Conservation (phyloP, 2,113 vertebrate genomes). For the Solenodon paradoxus region DNA sequence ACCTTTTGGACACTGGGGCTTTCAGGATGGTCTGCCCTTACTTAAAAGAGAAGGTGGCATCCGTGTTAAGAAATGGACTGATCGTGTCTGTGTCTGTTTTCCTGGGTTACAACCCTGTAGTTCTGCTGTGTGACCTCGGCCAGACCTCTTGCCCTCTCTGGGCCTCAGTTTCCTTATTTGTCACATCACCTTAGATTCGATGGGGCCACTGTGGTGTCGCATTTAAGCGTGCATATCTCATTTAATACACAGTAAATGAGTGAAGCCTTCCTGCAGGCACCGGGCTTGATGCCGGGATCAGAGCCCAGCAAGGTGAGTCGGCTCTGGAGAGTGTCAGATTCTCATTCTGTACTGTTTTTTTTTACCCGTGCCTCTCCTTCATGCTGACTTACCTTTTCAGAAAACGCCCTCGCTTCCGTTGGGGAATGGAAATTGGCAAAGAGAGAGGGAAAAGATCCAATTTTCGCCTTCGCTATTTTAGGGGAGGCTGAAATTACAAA, state of each 20-base stretch:
- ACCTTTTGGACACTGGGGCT: not conserved
- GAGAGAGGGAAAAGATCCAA: constrained; percentile 37
- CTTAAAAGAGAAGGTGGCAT: not conserved
- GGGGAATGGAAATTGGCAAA: constrained; percentile 65
- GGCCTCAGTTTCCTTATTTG: constrained; percentile 7
- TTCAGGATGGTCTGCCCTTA: not conserved
- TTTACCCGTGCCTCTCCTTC: constrained; percentile 55
- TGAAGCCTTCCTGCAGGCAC: not conserved
- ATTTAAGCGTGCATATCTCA: not conserved
- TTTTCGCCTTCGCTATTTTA: constrained; percentile 64
- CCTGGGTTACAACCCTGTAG: not conserved
- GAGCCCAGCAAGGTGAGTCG: too few species aligned
- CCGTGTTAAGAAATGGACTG: not conserved
- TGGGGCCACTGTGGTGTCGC: not conserved
- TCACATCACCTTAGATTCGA: not conserved
- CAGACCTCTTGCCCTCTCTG: constrained; percentile 18
- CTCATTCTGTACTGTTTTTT: not conserved
- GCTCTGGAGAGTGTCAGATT: too few species aligned
- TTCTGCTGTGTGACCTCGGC: constrained; percentile 44
- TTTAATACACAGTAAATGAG: not conserved
- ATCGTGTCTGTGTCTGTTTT: not conserved
- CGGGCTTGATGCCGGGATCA: not conserved
- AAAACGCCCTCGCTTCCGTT: constrained; percentile 61
- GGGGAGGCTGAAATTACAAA: constrained; percentile 58
- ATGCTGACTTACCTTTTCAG: constrained; percentile 72